Evolutionary conservation across 2,113 vertebrate genomes (phyloP).

Genomic region (rabbit (Oryctolagus cuniculus)): mOryCun1.1 NC_091452.1:6379501-6380000

Average conservation of each 20-base stretch:
- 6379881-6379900: not conserved
- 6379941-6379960: not conserved
- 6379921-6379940: not conserved
- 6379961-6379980: not conserved
- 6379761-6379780: too few species aligned
- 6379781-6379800: not conserved
- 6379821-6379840: not conserved
- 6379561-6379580: too few species aligned
- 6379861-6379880: not conserved
- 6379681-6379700: too few species aligned
- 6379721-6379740: not conserved
- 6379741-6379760: not conserved
- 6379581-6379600: too few species aligned
- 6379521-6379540: too few species aligned
- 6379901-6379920: not conserved
- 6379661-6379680: too few species aligned
- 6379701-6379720: not conserved
- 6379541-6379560: too few species aligned
- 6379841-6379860: not conserved
- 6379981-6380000: not conserved
- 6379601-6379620: too few species aligned
- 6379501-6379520: too few species aligned
- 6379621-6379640: too few species aligned
- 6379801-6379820: not conserved
- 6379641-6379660: too few species aligned